These are phyloP conservation scores for Macaria notata DNA, from an alignment of 2,888 invertebrate species.

Conservation along the genomic window DNA sequence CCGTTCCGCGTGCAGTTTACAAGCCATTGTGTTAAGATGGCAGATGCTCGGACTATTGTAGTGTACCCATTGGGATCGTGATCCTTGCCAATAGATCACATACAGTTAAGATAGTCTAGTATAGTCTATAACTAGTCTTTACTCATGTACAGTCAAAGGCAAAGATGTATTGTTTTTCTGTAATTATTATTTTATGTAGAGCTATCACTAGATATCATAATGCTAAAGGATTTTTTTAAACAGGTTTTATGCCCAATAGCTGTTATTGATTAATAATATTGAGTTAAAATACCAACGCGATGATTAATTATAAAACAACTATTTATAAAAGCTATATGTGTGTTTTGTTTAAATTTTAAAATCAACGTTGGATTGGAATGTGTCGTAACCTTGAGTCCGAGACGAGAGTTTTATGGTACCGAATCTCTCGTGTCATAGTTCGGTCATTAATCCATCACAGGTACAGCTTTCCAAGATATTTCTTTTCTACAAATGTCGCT, in stretches of 20 bases:
- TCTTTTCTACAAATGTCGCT: background rate
- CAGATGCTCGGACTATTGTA: conserved; percentile 18
- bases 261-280: no score
- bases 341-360: no score
- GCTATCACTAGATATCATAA: no score
- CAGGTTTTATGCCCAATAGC: no score
- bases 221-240: no score
- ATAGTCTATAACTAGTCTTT: no score
- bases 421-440: background rate
- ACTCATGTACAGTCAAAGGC: no score
- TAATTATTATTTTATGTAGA: no score
- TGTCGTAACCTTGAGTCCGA: background rate
- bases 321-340: no score
- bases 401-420: background rate
- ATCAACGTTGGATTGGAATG: background rate
- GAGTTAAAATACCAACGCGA: no score
- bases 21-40: conserved; percentile 31
- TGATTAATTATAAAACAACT: no score
- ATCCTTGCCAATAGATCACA: conserved; percentile 2
- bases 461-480: conserved; percentile 6
- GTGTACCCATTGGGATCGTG: background rate
- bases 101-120: background rate
- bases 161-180: no score
- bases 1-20: conserved; percentile 38
- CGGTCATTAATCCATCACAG: background rate